Evolutionary conservation across 2,888 invertebrate genomes (phyloP), one percentile per base, ranked within the genome.

Genomic region (Cyclophora albipunctata): DNA sequence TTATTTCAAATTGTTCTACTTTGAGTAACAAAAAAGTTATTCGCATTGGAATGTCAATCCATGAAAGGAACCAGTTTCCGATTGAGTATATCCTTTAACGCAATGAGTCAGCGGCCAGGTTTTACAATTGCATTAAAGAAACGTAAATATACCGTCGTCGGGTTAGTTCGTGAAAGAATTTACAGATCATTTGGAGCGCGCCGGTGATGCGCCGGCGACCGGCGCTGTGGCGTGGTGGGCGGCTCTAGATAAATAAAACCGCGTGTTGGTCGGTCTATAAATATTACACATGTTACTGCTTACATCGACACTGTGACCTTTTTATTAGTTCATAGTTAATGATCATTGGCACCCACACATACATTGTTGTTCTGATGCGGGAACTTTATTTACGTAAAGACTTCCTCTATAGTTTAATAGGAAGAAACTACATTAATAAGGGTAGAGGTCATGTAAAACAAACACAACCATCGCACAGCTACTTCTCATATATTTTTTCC

Each of bases 181-280:
- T 60, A 66, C 69, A 68, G 69, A 70, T 69, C 66, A 69, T 69
- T 64, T 71, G 67, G 59, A 57, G 63, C 49, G 53, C 57, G 50
- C 54, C 52, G 58, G 52, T 51, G 53, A 57, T 62, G 63, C 57
- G 62, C 53, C 50, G 52, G 57, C 51, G 57, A 45, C 59, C 57
- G 52, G 51, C 52, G 41, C 51, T 46, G 48, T 55, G 54, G 59
- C 63, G 64, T 69, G 65, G 73, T 66, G 71, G 73, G 71, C 69
- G 69, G 63, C 67, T 66, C 65, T 69, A 78, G 75, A 78, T 75
- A 79, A 74, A 73, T 75, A 71, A 71, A 75, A 69, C 80, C 64
- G 77, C 76, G 78, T 81, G 82, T 82, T 79, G 82, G 81, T 79
- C 78, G 62, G 56, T 80, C 82, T 83, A 83, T 84, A 76, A 82